Base-by-base conservation (phyloP, 2,797 vertebrate species). In the Ceryle rudis region DNA sequence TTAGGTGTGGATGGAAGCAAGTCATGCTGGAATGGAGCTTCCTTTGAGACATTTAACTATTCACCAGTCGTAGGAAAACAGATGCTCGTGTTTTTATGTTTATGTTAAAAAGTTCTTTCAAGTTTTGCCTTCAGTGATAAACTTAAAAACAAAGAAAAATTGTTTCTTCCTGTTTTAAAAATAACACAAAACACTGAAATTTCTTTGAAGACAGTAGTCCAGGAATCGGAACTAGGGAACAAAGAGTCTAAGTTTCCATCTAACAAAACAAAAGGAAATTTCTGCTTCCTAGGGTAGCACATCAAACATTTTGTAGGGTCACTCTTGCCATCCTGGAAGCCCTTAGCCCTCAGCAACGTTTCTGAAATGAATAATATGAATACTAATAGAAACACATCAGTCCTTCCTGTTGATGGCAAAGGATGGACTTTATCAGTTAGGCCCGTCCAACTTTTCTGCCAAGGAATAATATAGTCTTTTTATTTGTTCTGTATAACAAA, bases 211-310 rank as follows among this genome's bases (percentile, higher is more conserved):
- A 90, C 8, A 74, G 15, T 82, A 89, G 91, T 46, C 81, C 90
- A 69, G 65, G 83, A 96, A 93, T 95, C 73, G 77, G 70, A 80
- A 65, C 41, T 37, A 60, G 42, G 77, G 85, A 95, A 91, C 80
- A 96, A 95, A 95, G 96, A 86, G 78, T 52, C 37, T 92, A 93
- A 78, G 37, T 86, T 96, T 94, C 89, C 86, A 95, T 85, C 67
- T 6, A 11, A 97, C 95, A 96, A 98, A 98, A 94, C 69, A 49
- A 74, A 96, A 98, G 97, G 97, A 98, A 98, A 98, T 97, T 96
- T 96, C 97, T 97, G 96, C 97, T 98, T 98, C 97, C 98, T 97
- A 90, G 81, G 95, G 80, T 19, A 97, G 83, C 92, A 95, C 97
- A 98, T 98, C 95, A 98, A 98, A 98, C 70, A 70, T 93, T 97